phyloP scores from a whole-genome alignment of 2,113 vertebrate genomes.

The Cephalopterus ornatus region DNA sequence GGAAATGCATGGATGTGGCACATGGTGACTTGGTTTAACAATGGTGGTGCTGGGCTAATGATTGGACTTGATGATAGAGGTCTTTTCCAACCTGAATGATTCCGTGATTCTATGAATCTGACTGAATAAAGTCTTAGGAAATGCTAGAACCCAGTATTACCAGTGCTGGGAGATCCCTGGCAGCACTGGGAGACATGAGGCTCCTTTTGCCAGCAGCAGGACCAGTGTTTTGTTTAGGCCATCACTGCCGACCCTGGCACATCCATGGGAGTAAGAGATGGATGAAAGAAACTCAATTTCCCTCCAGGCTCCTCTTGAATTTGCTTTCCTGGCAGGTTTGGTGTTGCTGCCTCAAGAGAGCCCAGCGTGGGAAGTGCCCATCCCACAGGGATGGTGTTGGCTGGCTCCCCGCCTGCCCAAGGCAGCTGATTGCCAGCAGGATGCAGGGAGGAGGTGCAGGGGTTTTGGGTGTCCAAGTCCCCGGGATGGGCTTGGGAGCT shows the following conservation, averaged over 20 bases:
- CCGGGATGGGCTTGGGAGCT: rapidly evolving
- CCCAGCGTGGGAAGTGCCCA: rapidly evolving
- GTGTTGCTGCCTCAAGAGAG: neutral
- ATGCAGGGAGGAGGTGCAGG: neutral
- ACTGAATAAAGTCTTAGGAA: neutral
- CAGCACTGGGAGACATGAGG: rapidly evolving
- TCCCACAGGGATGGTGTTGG: neutral
- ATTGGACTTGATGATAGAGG: neutral
- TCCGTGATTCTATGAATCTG: neutral
- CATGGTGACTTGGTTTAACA: neutral
- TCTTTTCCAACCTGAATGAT: neutral
- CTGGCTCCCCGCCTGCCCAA: neutral
- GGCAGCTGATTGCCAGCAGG: neutral
- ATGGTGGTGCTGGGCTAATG: neutral
- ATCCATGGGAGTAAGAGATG: neutral
- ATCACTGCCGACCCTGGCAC: neutral
- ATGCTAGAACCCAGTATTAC: neutral
- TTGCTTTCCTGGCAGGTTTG: neutral
- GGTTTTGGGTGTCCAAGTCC: neutral
- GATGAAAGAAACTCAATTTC: neutral
- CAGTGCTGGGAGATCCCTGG: too few species aligned
- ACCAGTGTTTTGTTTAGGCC: neutral
- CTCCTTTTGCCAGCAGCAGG: neutral
- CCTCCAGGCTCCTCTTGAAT: neutral
- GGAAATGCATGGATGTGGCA: neutral